phyloP scores from a whole-genome alignment of 92 coral and sea anemone genomes.

The Anthopleura xanthogrammica region DNA sequence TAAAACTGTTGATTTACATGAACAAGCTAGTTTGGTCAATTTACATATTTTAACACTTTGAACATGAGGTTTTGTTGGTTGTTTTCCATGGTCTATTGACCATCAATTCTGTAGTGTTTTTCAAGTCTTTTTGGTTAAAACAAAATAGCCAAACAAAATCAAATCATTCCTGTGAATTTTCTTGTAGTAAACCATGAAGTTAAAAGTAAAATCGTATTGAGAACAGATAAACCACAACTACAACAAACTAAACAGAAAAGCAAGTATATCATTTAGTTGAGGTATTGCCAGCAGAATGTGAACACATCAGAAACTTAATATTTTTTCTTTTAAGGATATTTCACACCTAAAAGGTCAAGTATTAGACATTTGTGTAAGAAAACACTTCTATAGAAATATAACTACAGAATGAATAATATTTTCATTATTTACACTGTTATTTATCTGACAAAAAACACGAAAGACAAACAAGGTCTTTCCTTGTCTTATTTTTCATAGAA shows the following conservation, averaged over 20 bases:
- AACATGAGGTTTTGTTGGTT: constrained; percentile 4
- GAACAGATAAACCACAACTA: not conserved
- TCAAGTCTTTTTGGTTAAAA: not conserved
- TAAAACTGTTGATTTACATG: not conserved
- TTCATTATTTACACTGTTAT: not conserved
- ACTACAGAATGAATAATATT: not conserved
- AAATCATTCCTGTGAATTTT: not conserved
- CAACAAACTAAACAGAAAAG: not conserved
- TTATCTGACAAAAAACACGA: not conserved
- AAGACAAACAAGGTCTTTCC: not conserved
- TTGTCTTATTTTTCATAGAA: not conserved
- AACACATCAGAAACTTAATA: constrained; percentile 13
- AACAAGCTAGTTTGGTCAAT: not conserved
- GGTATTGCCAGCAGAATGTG: not conserved
- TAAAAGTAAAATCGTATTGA: not conserved
- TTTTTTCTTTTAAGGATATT: not conserved
- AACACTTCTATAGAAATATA: not conserved
- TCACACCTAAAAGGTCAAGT: constrained; percentile 19
- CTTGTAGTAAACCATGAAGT: not conserved
- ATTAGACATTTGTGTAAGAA: not conserved
- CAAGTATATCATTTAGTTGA: not conserved
- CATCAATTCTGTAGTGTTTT: not conserved
- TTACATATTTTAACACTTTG: constrained; percentile 5
- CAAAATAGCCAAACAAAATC: not conserved
- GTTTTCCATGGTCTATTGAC: not conserved